Evolutionary conservation across 2,797 vertebrate genomes (phyloP).

Genomic region (Numenius phaeopus): DNA sequence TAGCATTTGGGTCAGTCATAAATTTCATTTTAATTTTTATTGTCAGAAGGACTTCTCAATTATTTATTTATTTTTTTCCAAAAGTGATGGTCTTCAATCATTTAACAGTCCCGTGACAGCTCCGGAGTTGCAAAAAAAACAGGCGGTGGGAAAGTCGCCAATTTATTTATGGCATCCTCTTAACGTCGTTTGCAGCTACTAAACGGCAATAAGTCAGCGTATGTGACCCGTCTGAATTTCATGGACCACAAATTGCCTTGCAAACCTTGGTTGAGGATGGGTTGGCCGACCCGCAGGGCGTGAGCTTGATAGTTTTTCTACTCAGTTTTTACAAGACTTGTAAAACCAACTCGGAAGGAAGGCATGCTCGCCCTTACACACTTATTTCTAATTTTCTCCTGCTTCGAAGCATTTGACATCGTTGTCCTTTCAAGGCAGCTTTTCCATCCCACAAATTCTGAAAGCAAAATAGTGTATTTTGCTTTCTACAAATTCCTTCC

Average conservation of each 20-base stretch:
- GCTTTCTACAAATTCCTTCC: neutral
- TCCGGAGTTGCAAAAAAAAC: neutral
- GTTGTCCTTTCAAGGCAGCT: neutral
- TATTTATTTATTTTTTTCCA: fast-evolving
- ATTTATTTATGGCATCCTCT: neutral
- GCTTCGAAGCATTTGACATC: fast-evolving
- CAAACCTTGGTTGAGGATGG: neutral
- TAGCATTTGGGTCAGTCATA: constrained; percentile 12
- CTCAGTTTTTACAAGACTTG: neutral
- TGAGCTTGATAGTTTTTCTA: neutral
- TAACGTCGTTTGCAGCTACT: neutral
- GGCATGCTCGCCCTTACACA: fast-evolving
- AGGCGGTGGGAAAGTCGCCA: neutral
- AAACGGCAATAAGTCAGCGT: neutral
- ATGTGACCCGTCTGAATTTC: neutral
- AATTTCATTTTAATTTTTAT: neutral
- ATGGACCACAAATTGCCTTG: neutral
- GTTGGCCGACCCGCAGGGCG: neutral
- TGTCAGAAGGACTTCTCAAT: neutral
- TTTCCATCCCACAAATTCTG: fast-evolving
- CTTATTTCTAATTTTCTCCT: neutral
- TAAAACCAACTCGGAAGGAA: neutral
- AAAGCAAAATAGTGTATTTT: neutral
- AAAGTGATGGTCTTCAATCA: constrained; percentile 22
- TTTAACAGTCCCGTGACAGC: neutral